Evolutionary conservation across 2,797 vertebrate species (phyloP), one percentile per base, ranked within the genome.

Genomic region (Podargus strigoides): DNA sequence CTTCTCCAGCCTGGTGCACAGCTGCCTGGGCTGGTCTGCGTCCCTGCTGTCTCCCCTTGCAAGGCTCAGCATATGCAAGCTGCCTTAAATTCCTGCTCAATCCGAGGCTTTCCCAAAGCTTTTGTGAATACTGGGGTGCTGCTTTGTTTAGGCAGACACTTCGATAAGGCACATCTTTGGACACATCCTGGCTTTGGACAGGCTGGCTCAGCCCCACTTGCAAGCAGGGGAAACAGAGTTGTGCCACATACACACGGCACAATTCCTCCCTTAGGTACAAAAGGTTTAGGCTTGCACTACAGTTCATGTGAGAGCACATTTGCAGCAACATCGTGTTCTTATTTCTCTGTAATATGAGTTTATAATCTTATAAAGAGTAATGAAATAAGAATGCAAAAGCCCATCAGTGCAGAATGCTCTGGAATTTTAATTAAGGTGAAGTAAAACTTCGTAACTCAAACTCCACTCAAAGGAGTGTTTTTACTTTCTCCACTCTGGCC

Each of bases 321-420:
- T 37, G 68, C 32, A 52, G 75, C 42, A 53, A 60, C 3, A 0
- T 8, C 32, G 27, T 53, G 70, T 32, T 67, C 64, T 34, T 23
- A 19, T 52, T 85, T 44, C 49, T 28, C 41, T 47, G 30, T 32
- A 44, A 66, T 47, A 17, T 4, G 2, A 1, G 17, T 24, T 53
- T 34, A 37, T 18, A 37, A 66, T n/a, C 4, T 0, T 27, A 18
- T 12, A 46, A 32, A 46, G 36, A 69, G 28, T 24, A 59, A 72
- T 10, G 37, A 41, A 89, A 64, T 13, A 44, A 59, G 34, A 32
- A 5, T 1, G 62, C 42, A 42, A 67, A 88, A 81, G 26, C 62
- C n/a, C 22, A 32, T 2, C 0, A 1, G n/a, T 8, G 20, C 6
- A 1, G 3, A 0, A 37, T 1, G 1, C 34, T 55, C 55, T 55